Evolutionary conservation across 2,888 invertebrate genomes (phyloP), one percentile per base, ranked within the genome.

Genomic region (Chironomus tentans): DNA sequence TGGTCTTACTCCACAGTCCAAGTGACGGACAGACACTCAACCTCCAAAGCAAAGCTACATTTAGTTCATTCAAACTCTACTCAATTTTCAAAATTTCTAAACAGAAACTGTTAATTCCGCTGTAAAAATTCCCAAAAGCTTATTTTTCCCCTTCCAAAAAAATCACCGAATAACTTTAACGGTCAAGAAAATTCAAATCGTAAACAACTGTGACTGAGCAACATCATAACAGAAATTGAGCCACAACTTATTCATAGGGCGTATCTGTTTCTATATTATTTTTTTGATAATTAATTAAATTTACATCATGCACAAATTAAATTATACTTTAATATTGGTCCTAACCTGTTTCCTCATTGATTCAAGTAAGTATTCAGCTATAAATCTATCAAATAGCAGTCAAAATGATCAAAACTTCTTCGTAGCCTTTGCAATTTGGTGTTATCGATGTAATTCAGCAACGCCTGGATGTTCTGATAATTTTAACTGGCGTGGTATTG

Each of bases 361-460:
- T 13, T n/a, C 71, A 61, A 18, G 71, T 71, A 71, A 71, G 21
- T 28, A n/a, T 28, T 28, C 6, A n/a, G 47, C 18, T 0, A 3
- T 71, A 50, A 6, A 22, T 7, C n/a, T 4, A 22, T 62, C n/a
- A 62, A 28, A 28, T 12, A 24, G n/a, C 2, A 7, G 22, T 21
- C 50, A 61, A 15, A 28, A n/a, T 21, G n/a, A 72, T 22, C 1
- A 15, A 65, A 65, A 56, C 22, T 22, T 3, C 7, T 21, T 79
- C 80, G 68, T 76, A 90, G 91, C 87, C 79, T 81, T 85, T 69
- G 87, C 89, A 56, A 85, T 94, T 80, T 94, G 93, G 89, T 96
- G 96, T 82, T 96, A 95, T 81, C 90, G 92, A 81, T 96, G 96
- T 82, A 93, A 92, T 18, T 91, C 94, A 6, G 94, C 94, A 6